Percentiles rank a stretch among this genome's conserved stretches.
Evolutionary conservation across 2,113 vertebrate species (phyloP).

Genomic region (Pituophis catenifer): DNA sequence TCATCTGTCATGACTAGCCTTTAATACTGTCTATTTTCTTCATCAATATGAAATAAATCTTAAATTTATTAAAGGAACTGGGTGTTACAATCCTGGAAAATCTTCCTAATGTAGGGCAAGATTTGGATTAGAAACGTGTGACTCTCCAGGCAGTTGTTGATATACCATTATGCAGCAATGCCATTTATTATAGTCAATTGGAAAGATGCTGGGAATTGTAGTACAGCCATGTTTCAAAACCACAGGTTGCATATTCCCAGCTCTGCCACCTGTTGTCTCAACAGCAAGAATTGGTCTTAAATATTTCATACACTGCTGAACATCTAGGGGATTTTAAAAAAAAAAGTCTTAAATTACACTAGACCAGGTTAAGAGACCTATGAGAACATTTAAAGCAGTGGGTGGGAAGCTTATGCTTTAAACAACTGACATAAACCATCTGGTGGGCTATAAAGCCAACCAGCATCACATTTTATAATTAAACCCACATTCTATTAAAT

Average conservation of each 20-base stretch:
- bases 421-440: conserved; percentile 2
- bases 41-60: neutral
- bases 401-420: neutral
- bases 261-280: neutral
- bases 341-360: neutral
- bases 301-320: neutral
- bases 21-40: neutral
- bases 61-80: neutral
- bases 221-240: neutral
- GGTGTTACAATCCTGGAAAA: neutral
- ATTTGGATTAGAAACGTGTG: neutral
- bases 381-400: neutral
- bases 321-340: neutral
- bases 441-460: neutral
- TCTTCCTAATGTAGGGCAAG: neutral
- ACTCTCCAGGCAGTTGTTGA: neutral
- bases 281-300: neutral
- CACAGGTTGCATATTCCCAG: neutral
- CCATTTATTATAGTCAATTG: neutral
- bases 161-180: neutral
- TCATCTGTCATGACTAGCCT: neutral
- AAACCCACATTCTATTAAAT: neutral
- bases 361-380: neutral
- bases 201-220: neutral
- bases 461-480: conserved; percentile 2